A percentile compares a stretch with the other conserved stretches of the same genome.
phyloP scores from a whole-genome alignment of 2,888 invertebrate genomes.

The Melinaea marsaeus region DNA sequence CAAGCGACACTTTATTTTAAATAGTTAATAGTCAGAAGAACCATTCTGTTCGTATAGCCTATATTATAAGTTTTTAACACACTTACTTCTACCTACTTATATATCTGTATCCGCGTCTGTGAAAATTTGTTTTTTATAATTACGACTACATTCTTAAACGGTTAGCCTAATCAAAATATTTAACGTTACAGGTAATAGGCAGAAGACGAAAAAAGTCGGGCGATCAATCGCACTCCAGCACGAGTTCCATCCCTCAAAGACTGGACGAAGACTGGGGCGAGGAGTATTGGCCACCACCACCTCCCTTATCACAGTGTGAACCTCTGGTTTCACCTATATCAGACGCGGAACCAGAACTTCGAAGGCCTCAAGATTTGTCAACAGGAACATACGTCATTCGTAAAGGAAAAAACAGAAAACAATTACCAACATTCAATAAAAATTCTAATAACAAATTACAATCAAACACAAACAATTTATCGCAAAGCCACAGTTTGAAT shows the following conservation, averaged over 20 bases:
- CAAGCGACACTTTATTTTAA: no score
- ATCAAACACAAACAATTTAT: constrained; percentile 52
- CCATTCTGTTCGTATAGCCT: no score
- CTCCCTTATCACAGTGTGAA: constrained; percentile 79
- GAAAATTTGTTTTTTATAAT: no score
- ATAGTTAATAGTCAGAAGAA: no score
- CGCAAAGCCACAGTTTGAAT: constrained; percentile 69
- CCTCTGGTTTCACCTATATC: constrained; percentile 84
- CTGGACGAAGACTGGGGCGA: constrained; percentile 80
- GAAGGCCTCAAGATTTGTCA: constrained; percentile 57
- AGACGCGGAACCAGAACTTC: constrained; percentile 69
- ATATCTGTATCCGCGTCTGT: no score
- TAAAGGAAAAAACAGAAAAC: constrained; percentile 83
- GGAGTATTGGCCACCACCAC: constrained; percentile 86
- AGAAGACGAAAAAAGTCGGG: constrained; percentile 76
- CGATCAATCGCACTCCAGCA: constrained; percentile 80
- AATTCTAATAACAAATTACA: constrained; percentile 68
- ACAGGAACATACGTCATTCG: constrained; percentile 90
- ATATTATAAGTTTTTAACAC: no score
- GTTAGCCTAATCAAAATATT: not conserved
- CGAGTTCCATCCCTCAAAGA: constrained; percentile 84
- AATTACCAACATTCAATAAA: constrained; percentile 78
- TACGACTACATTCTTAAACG: not conserved
- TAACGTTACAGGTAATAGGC: constrained; percentile 72
- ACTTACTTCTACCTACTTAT: no score